Percentiles rank a stretch among this genome's conserved stretches.
These are phyloP conservation scores for Cenopis cana DNA, from an alignment of 2,888 invertebrate species.

Conservation along the genomic window DNA sequence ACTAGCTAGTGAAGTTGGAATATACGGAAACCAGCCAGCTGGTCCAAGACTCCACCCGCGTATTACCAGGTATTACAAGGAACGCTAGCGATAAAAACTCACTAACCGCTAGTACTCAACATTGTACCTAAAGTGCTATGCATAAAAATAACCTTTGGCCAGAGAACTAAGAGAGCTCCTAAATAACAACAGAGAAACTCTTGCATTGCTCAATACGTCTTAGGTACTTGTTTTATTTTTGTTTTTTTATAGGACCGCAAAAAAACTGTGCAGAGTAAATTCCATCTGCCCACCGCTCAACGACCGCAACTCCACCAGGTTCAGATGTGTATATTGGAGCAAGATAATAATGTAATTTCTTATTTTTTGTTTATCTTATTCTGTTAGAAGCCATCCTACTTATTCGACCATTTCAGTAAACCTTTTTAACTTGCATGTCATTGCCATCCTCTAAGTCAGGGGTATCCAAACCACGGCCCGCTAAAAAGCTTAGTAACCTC, in stretches of 20 bases:
- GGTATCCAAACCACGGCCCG: no score
- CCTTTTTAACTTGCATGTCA: no score
- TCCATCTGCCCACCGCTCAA: conserved; percentile 39
- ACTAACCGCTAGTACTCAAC: background rate
- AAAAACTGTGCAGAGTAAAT: conserved; percentile 55
- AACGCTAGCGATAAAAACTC: no score
- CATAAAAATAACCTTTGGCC: background rate
- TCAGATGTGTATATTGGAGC: conserved; percentile 63
- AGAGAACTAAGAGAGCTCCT: background rate
- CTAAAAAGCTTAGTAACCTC: no score
- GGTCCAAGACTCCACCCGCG: no score
- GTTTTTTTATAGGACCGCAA: conserved; percentile 58
- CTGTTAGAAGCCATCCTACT: no score
- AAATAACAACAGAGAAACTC: background rate
- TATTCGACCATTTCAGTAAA: no score
- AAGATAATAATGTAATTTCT: conserved; percentile 58
- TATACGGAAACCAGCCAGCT: no score
- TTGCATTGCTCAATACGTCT: background rate
- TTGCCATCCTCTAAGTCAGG: no score
- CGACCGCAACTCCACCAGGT: conserved; percentile 61
- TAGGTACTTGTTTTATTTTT: background rate
- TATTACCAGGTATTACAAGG: no score
- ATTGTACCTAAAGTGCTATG: background rate
- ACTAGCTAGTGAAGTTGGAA: no score
- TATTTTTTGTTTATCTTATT: conserved; percentile 45